phyloP scores from a whole-genome alignment of 2,888 invertebrate genomes.

The Pardosa pseudoannulata region DNA sequence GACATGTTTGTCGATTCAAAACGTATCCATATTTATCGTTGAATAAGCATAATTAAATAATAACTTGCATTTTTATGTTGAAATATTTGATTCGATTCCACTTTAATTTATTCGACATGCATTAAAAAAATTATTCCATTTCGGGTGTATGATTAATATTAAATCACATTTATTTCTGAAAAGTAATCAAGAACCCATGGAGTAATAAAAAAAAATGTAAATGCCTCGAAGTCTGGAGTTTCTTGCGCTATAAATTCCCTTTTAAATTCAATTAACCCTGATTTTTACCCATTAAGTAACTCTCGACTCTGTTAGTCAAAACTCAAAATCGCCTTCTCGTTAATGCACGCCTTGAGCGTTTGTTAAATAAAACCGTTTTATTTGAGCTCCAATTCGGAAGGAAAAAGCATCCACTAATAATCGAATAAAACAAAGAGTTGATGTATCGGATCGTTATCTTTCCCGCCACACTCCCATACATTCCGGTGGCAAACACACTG shows the following conservation, averaged over 20 bases:
- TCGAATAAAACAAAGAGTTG: neutral
- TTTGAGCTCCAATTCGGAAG: neutral
- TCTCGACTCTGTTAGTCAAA: neutral
- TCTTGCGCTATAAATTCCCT: neutral
- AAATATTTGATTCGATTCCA: no score
- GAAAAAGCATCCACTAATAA: conserved; percentile 8
- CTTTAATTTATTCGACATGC: no score
- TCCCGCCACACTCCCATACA: neutral
- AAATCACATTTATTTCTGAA: no score
- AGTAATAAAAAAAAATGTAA: neutral
- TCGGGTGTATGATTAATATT: no score
- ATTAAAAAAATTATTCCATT: no score
- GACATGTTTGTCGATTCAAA: no score
- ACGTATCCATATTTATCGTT: no score
- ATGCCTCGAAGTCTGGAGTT: neutral
- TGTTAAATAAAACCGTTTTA: neutral
- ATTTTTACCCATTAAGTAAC: neutral
- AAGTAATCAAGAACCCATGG: no score
- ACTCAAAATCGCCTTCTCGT: neutral
- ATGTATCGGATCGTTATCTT: neutral
- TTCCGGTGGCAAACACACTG: neutral
- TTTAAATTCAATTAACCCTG: neutral
- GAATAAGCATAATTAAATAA: no score
- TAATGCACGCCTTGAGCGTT: neutral
- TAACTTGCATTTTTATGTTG: no score